phyloP scores from a whole-genome alignment of 1,140 invertebrate genomes.

The Leptestheria dahalacensis region DNA sequence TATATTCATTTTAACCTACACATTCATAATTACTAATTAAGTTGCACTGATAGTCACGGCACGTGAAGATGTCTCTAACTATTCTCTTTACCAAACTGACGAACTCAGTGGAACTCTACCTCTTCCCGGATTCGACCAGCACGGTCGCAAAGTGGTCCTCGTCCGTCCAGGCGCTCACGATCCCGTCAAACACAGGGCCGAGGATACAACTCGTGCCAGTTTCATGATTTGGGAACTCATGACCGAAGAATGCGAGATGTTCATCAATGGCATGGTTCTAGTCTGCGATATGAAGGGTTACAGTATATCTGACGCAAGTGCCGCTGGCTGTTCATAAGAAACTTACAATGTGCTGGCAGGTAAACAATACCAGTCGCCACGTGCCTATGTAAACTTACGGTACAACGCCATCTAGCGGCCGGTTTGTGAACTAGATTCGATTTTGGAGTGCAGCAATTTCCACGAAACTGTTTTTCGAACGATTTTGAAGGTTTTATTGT shows the following conservation, averaged over 20 bases:
- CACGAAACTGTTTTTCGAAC: too few species aligned
- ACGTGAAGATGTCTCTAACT: neutral
- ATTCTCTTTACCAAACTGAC: too few species aligned
- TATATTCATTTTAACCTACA: too few species aligned
- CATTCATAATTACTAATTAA: too few species aligned
- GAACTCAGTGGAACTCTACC: conserved; percentile 52
- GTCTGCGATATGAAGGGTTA: conserved; percentile 22
- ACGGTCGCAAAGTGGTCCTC: conserved; percentile 56
- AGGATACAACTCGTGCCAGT: conserved; percentile 28
- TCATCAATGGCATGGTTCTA: conserved; percentile 17
- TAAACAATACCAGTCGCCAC: too few species aligned
- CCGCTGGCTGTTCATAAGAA: conserved; percentile 23
- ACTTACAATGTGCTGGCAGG: conserved; percentile 22
- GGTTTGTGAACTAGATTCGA: neutral
- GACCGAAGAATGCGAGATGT: conserved; percentile 30
- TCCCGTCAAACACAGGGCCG: conserved; percentile 29
- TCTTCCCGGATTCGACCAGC: conserved; percentile 55
- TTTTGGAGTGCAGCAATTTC: neutral
- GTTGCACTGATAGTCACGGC: too few species aligned
- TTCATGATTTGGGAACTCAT: conserved; percentile 32
- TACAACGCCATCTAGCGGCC: neutral
- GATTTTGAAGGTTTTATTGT: too few species aligned
- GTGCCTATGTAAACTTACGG: too few species aligned
- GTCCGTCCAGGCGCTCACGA: conserved; percentile 36
- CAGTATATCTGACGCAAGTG: conserved; percentile 19